Evolutionary conservation across 2,888 invertebrate genomes (phyloP), one percentile per base, ranked within the genome.

Genomic region (Tuberolachnus salignus): DNA sequence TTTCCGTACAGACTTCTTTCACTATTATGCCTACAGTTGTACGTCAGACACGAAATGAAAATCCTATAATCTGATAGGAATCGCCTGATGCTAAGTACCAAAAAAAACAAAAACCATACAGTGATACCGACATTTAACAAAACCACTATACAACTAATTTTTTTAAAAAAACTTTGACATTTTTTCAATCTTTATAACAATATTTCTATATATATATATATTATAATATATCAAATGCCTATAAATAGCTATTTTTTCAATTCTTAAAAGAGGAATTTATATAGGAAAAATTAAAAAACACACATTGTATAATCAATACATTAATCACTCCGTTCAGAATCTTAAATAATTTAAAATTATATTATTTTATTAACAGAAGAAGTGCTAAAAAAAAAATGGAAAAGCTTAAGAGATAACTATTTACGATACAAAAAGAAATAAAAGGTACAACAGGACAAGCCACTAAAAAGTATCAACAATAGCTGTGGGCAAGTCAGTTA

Each of bases 1-100:
- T 83, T 74, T 80, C 82, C 63, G 61, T 61, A 81, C 84, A 84
- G 57, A 84, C 84, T 82, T 84, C 83, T 34, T 81, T 80, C n/a
- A 84, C 83, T 57, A 84, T 84, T 57, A 75, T 74, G 80, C 81
- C 74, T 63, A 85, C 84, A 73, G 84, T 85, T 75, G 83, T 75
- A 16, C 82, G 57, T 42, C 71, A 42, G 46, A 71, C 71, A 71
- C 57, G 71, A 61, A 71, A 71, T 57, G 57, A 71, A 61, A 71
- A 71, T 46, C 44, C 42, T 46, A 72, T 72, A 42, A 42, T 72
- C 23, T 72, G 57, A 61, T 72, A 61, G 46, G 72, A 72, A n/a
- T 72, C 72, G 42, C 59, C 72, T 59, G 67, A n/a, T n/a, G 67
- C 34, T n/a, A 69, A 69, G 34, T 53, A 69, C 51, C 51, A 53